These are phyloP conservation scores for Lordiphosa andalusiaca DNA, from an alignment of 2,888 invertebrate genomes.

Conservation along the genomic window DNA sequence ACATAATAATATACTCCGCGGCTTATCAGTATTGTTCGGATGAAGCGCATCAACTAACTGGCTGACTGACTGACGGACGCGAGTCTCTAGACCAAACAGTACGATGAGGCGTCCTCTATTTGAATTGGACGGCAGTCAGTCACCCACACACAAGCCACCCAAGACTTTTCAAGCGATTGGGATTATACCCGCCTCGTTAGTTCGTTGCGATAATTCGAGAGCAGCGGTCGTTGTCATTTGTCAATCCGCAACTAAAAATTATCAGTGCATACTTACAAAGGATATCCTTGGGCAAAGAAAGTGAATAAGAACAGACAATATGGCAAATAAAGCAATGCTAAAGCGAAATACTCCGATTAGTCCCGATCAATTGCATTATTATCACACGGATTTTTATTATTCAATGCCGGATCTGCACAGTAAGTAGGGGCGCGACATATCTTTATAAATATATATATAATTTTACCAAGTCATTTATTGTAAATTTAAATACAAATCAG, in stretches of 20 bases:
- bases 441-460: no score
- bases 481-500: no score
- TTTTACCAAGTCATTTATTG: no score
- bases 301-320: conserved; percentile 25
- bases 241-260: conserved; percentile 3
- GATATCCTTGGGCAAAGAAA: neutral
- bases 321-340: conserved; percentile 52
- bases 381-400: conserved; percentile 77
- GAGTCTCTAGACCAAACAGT: conserved; percentile 20
- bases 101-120: conserved; percentile 18
- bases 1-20: conserved; percentile 28
- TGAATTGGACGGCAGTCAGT: conserved; percentile 30
- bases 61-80: conserved; percentile 6
- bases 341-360: conserved; percentile 48
- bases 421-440: conserved; percentile 61
- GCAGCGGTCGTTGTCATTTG: conserved; percentile 25
- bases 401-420: conserved; percentile 75
- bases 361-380: conserved; percentile 79
- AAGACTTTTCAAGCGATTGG: conserved; percentile 17
- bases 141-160: conserved; percentile 6
- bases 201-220: conserved; percentile 32
- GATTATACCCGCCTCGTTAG: conserved; percentile 39
- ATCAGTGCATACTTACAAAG: neutral
- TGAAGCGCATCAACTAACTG: conserved; percentile 13
- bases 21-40: conserved; percentile 42